Evolutionary conservation across 2,888 invertebrate genomes (phyloP).

Genomic region (Drosophila paranaensis): DNA sequence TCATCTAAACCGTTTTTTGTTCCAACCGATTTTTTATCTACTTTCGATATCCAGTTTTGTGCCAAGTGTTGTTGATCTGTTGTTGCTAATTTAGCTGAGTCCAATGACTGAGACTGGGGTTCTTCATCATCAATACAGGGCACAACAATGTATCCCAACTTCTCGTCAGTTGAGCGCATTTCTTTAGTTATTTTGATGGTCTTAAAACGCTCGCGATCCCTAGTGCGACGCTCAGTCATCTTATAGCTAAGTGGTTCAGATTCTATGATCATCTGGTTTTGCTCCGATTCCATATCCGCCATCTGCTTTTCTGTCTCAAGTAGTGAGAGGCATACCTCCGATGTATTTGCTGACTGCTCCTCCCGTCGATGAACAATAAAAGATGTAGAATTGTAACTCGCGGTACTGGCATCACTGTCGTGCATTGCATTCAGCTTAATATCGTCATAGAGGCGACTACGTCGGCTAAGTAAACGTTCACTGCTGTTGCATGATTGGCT

Average conservation of each 20-base stretch:
- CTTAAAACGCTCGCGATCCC: slow-evolving; percentile 84
- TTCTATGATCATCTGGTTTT: slow-evolving; percentile 35
- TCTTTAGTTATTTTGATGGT: slow-evolving; percentile 84
- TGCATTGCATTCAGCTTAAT: slow-evolving; percentile 77
- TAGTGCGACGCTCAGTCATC: slow-evolving; percentile 76
- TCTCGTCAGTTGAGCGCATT: slow-evolving; percentile 61
- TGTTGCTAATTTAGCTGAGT: not conserved
- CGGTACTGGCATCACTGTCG: slow-evolving; percentile 48
- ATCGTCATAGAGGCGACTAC: slow-evolving; percentile 84
- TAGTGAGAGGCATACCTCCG: slow-evolving; percentile 23
- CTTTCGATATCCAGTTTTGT: slow-evolving; percentile 72
- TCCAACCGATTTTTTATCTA: slow-evolving; percentile 63
- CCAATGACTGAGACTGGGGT: slow-evolving; percentile 5
- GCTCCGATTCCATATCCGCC: slow-evolving; percentile 19
- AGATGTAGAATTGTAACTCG: slow-evolving; percentile 71
- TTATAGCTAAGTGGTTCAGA: slow-evolving; percentile 61
- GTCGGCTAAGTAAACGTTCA: slow-evolving; percentile 83
- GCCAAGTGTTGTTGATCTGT: slow-evolving; percentile 31
- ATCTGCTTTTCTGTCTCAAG: slow-evolving; percentile 42
- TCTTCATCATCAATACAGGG: slow-evolving; percentile 83
- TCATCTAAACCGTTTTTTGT: slow-evolving; percentile 54
- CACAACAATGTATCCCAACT: slow-evolving; percentile 80
- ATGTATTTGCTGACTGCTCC: slow-evolving; percentile 42
- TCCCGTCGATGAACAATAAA: slow-evolving; percentile 67
- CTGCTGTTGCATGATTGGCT: slow-evolving; percentile 50